Base-by-base conservation (phyloP, 23 tunicate genomes). In the Styela clava region DNA sequence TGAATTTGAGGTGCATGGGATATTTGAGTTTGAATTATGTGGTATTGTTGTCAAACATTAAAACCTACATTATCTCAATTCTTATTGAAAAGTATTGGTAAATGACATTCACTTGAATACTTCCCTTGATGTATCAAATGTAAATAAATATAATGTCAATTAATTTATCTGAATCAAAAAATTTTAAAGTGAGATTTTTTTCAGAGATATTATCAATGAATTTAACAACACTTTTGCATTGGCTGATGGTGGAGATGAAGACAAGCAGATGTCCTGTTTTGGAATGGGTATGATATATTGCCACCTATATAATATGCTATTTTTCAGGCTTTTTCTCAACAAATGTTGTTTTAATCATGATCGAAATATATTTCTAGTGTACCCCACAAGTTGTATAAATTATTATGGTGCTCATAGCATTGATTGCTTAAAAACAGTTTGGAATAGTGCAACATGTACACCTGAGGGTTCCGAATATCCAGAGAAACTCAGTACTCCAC, bases 201-300 rank as follows among this genome's bases (percentile, higher is more conserved):
- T 25, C 30, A 65, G 77, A 16, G 37, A 29, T 28, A 29, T 71
- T 16, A 71, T 71, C 5, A 3, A 52, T 5, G 78, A 82, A 82
- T 36, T 82, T 3, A 69, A 82, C 24, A 26, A 21, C 29, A 82
- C 76, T 34, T 26, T 18, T 27, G 27, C 22, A 1, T 24, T 52
- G 20, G 63, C 85, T 35, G 85, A 82, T 82, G 2, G 19, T 25
- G 85, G 85, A 27, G 24, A 82, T 69, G 30, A 33, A 22, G 37
- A 30, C 16, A 29, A 82, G 16, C 85, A 82, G 19, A 30, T 35
- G 1, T 30, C 25, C 1, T 82, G 85, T 31, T 37, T 82, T 69
- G 85, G 85, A 69, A 69, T 82, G 25, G 85, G 85, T 82, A 21
- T 23, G 33, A 68, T 31, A 24, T 68, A 12, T 24, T 68, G 16